These are phyloP conservation scores for Rhamphomyia laevipes DNA, from an alignment of 2,888 invertebrate genomes.

Conservation along the genomic window DNA sequence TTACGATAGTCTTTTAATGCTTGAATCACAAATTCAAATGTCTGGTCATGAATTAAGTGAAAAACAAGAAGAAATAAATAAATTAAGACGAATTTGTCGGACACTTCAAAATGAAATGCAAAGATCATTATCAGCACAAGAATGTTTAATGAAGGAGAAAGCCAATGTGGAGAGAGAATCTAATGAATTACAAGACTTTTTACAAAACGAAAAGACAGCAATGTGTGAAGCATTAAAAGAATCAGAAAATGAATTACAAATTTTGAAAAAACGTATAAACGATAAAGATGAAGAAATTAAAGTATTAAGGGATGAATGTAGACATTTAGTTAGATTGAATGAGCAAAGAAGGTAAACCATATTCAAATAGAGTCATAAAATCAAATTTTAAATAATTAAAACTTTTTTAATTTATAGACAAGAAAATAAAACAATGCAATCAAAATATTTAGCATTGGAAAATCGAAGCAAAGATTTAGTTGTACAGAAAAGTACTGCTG, in stretches of 20 bases:
- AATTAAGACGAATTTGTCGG: slow-evolving; percentile 56
- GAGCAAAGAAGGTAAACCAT: slow-evolving; percentile 60
- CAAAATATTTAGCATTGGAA: slow-evolving; percentile 51
- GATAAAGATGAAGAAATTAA: slow-evolving; percentile 46
- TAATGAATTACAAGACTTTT: slow-evolving; percentile 74
- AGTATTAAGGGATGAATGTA: slow-evolving; percentile 61
- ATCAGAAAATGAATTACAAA: slow-evolving; percentile 44
- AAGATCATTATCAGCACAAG: slow-evolving; percentile 53
- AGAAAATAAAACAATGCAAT: slow-evolving; percentile 53
- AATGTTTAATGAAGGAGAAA: slow-evolving; percentile 57
- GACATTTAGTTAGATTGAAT: slow-evolving; percentile 64
- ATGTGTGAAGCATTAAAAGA: slow-evolving; percentile 69
- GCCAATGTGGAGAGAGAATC: slow-evolving; percentile 69
- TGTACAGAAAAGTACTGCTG: slow-evolving; percentile 55
- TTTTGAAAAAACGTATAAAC: slow-evolving; percentile 32
- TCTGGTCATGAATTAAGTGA: slow-evolving; percentile 61
- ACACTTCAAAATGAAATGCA: slow-evolving; percentile 59
- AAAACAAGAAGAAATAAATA: slow-evolving; percentile 65
- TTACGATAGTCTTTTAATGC: slow-evolving; percentile 59
- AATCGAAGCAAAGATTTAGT: slow-evolving; percentile 50
- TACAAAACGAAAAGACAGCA: slow-evolving; percentile 73
- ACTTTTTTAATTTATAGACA: slow-evolving; percentile 37
- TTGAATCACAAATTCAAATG: slow-evolving; percentile 63
- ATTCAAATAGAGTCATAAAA: not conserved
- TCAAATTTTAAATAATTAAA: not conserved